A percentile compares a stretch with the other conserved stretches of the same genome.
Conservation (phyloP, 2,797 vertebrate genomes). For the Potorous gilbertii region DNA sequence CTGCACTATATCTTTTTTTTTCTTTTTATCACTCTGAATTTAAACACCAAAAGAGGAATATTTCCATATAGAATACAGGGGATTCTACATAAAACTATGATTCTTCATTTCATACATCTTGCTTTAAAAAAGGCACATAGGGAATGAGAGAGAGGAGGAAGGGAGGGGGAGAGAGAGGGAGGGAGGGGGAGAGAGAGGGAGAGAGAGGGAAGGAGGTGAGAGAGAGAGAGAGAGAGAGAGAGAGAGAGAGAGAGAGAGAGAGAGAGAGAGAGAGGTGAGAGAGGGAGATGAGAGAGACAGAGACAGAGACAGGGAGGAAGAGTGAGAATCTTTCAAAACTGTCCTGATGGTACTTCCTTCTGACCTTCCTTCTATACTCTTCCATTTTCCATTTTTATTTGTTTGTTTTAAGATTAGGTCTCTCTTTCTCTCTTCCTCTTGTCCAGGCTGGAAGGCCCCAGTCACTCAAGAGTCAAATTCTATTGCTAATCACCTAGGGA, state of each 20-base stretch:
- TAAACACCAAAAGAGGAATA: neutral
- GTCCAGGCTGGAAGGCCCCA: neutral
- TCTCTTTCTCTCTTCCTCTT: neutral
- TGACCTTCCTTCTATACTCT: neutral
- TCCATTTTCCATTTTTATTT: neutral
- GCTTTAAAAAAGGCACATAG: neutral
- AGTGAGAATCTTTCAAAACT: neutral
- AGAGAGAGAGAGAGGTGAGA: no score
- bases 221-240: no score
- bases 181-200: no score
- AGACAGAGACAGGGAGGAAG: no score
- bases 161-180: no score
- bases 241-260: no score
- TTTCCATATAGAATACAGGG: neutral
- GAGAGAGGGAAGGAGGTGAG: no score
- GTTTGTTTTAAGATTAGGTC: neutral
- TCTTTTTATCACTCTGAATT: neutral
- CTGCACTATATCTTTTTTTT: neutral
- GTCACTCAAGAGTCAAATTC: neutral
- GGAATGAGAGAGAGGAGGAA: neutral
- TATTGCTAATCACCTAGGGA: neutral
- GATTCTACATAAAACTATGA: neutral
- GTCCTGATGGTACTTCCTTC: neutral
- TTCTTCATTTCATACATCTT: neutral
- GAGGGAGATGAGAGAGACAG: no score